Evolutionary conservation across 2,113 vertebrate genomes (phyloP).

Genomic region (Callopanchax toddi): DNA sequence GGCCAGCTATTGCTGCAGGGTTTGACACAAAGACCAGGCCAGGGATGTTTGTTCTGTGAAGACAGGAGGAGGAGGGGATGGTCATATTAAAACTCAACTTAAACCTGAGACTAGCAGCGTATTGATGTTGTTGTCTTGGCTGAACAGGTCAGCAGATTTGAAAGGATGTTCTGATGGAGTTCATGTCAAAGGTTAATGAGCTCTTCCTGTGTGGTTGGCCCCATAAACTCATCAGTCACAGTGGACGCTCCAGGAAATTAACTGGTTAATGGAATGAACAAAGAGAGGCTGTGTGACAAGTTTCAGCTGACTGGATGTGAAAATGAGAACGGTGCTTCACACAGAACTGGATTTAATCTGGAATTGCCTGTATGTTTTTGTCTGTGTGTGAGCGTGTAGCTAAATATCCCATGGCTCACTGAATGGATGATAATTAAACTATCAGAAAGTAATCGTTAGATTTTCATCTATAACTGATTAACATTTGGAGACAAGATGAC

Average conservation of each 20-base stretch:
- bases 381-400: too few species aligned
- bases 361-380: too few species aligned
- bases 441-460: too few species aligned
- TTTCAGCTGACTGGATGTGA: constrained; percentile 44
- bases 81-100: too few species aligned
- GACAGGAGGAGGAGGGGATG: too few species aligned
- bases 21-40: background rate
- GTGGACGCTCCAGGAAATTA: constrained; percentile 59
- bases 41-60: constrained; percentile 12
- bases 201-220: constrained; percentile 32
- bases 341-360: background rate
- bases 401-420: too few species aligned
- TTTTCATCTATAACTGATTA: too few species aligned
- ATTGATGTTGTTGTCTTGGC: background rate
- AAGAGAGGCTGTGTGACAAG: constrained; percentile 50
- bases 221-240: constrained; percentile 56
- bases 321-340: constrained; percentile 31
- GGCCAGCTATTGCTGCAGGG: constrained; percentile 21
- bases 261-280: constrained; percentile 60
- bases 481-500: too few species aligned
- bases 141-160: constrained; percentile 25
- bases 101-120: background rate
- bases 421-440: too few species aligned
- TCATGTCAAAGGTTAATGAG: constrained; percentile 71
- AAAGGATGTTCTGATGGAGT: constrained; percentile 26